These are phyloP conservation scores for Cyprichromis sp. DNA, from an alignment of 2,113 vertebrate species.

Conservation along the genomic window DNA sequence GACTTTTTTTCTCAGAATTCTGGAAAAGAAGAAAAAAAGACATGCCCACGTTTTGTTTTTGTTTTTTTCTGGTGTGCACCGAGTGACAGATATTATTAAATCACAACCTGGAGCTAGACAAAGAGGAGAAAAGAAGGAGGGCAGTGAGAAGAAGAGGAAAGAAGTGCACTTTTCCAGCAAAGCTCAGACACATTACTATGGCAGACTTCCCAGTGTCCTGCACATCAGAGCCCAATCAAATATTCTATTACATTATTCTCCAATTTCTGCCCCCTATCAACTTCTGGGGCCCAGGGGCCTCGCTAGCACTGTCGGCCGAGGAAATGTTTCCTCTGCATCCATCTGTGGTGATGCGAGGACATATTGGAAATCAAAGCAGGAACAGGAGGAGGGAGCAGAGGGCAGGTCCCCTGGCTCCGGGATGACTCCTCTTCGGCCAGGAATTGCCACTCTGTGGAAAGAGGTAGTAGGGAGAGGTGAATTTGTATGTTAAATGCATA, in stretches of 20 bases:
- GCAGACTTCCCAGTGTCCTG: conserved; percentile 49
- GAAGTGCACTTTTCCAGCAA: background rate
- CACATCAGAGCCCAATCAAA: conserved; percentile 65
- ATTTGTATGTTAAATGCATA: background rate
- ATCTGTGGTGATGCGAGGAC: conserved; percentile 81
- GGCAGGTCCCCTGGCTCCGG: conserved; percentile 51
- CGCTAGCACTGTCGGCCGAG: conserved; percentile 65
- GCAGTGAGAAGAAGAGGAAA: background rate
- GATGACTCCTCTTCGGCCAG: conserved; percentile 45
- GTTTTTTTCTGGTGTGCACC: background rate
- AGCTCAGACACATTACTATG: conserved; percentile 26
- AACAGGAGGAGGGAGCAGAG: conserved; percentile 69
- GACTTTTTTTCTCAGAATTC: background rate
- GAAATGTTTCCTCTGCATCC: conserved; percentile 76
- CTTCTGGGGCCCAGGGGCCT: conserved; percentile 61
- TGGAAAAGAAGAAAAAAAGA: background rate
- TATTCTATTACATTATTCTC: conserved; percentile 87
- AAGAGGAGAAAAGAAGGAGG: background rate
- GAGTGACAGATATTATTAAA: conserved; percentile 37
- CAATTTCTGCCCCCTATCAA: conserved; percentile 74
- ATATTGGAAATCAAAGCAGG: conserved; percentile 79
- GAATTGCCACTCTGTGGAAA: conserved; percentile 6
- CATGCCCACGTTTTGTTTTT: background rate
- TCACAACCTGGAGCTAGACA: conserved; percentile 2
- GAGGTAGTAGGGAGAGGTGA: background rate